These are phyloP conservation scores for Diuraphis noxia DNA, from an alignment of 1,140 invertebrate species.

Conservation along the genomic window DNA sequence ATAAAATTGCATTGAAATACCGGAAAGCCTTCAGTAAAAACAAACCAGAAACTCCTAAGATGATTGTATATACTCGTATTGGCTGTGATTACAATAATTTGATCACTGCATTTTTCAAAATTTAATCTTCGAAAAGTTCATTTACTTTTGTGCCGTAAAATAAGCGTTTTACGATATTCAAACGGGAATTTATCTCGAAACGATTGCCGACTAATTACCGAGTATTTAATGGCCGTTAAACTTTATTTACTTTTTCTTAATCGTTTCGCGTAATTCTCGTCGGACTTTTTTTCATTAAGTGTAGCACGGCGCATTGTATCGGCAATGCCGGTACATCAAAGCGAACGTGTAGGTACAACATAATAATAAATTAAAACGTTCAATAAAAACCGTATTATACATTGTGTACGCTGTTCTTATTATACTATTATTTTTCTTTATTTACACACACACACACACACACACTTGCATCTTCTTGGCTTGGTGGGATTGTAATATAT, in stretches of 20 bases:
- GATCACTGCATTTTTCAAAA: background rate
- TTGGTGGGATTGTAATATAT: background rate
- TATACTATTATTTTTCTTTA: background rate
- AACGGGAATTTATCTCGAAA: background rate
- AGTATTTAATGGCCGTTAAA: background rate
- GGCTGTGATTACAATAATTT: background rate
- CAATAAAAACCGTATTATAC: background rate
- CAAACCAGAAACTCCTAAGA: background rate
- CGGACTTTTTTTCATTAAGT: constrained; percentile 1
- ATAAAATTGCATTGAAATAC: too few relatives aligned
- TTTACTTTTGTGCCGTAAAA: background rate
- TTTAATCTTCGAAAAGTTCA: background rate
- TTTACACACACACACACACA: background rate
- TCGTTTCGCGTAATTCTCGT: background rate
- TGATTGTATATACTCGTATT: background rate
- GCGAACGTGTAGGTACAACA: background rate
- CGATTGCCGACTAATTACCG: background rate
- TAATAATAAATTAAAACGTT: constrained; percentile 11
- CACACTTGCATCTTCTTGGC: background rate
- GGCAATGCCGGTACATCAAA: background rate
- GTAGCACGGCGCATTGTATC: background rate
- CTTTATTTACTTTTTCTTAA: background rate
- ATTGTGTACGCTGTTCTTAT: background rate
- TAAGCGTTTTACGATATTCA: background rate
- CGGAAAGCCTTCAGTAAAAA: too few relatives aligned